Conservation (phyloP, 2,888 invertebrate species). For the Acanthosepion pharaonis region DNA sequence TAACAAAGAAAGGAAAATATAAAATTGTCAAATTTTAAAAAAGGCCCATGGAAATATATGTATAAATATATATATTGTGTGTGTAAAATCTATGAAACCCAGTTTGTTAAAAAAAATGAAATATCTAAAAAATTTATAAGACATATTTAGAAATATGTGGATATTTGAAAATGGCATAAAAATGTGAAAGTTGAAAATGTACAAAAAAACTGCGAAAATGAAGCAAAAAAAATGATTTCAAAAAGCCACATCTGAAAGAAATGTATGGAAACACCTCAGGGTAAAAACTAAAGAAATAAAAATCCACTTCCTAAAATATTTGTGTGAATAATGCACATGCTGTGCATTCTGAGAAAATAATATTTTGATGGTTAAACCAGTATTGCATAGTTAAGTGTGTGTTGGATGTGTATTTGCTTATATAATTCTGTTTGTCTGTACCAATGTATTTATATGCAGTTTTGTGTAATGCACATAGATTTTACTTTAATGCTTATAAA, state of each 20-base stretch:
- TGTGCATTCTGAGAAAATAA: neutral
- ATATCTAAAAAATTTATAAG: neutral
- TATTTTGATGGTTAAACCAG: neutral
- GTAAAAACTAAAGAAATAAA: neutral
- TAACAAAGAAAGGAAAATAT: neutral
- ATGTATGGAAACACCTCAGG: neutral
- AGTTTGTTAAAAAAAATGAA: neutral
- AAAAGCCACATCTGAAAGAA: neutral
- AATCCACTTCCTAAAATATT: neutral
- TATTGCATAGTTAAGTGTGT: neutral
- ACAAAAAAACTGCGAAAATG: neutral
- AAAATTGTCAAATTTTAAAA: neutral
- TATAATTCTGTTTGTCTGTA: neutral
- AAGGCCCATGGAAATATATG: too few relatives aligned
- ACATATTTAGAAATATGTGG: neutral
- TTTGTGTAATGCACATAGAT: neutral
- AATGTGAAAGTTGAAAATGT: neutral
- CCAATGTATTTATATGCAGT: neutral
- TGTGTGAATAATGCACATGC: conserved; percentile 5
- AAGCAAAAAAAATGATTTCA: neutral
- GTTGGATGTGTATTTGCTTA: neutral
- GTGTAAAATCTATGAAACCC: neutral
- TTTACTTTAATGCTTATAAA: neutral
- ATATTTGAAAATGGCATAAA: neutral
- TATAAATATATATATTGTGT: too few relatives aligned